Base-by-base conservation (phyloP, 1,140 invertebrate genomes). In the Alviniconcha marisindica region DNA sequence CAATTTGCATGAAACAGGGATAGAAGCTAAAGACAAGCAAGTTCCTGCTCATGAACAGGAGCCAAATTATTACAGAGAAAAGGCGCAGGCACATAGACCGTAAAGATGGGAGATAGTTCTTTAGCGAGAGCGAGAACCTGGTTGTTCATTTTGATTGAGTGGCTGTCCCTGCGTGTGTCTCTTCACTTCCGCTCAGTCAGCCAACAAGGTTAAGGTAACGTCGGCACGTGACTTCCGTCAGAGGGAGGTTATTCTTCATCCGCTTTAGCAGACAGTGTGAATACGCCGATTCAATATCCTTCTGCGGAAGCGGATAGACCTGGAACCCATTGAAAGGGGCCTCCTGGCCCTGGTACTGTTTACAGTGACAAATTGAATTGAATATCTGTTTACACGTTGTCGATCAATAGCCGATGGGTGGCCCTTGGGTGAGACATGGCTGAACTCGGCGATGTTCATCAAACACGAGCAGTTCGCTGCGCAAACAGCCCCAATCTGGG, bases 361-460 rank as follows among this genome's bases (percentile, higher is more conserved):
- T 78, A 83, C 82, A 83, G 76, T 78, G 82, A 77, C 82, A 83
- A 83, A 83, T 83, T 83, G 82, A 83, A 83, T 83, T 83, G 82
- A 83, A 56, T 83, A 78, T 83, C 82, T 83, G 82, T 83, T 83
- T 83, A 83, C 82, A 28, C 60, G 38, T 40, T 18, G 38, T 21
- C 44, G 54, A 40, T 83, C 74, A 83, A 83, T 83, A 77, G 38
- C 40, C 48, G 36, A 42, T 28, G 12, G 28, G 33, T 31, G 28
- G 28, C 36, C 56, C 31, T 76, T n/a, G 7, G 71, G 36, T 5
- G 71, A 42, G n/a, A 66, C 28, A 40, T 40, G 71, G 31, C 74
- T 33, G 33, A 71, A 60, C 44, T 44, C n/a, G 40, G 42, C 42
- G 42, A 54, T 33, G 42, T 10, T 78, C 73, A 44, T 44, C 82